Evolutionary conservation across 2,888 invertebrate species (phyloP).

Genomic region (Coremacera marginata): DNA sequence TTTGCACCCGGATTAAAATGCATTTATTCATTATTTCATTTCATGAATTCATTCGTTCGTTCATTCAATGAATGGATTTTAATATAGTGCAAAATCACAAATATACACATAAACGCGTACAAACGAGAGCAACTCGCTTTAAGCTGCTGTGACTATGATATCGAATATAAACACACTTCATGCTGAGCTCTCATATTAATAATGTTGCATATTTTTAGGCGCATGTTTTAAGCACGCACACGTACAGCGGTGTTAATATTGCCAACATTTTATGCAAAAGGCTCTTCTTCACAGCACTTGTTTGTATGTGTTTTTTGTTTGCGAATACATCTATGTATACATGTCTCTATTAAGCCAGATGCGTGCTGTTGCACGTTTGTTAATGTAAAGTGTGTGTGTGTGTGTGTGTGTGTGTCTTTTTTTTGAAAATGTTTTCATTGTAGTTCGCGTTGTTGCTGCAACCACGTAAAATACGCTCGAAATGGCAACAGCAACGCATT

Average conservation of each 20-base stretch:
- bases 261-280: not conserved
- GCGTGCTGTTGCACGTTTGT: no score
- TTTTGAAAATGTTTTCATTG: not conserved
- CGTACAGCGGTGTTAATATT: not conserved
- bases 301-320: not conserved
- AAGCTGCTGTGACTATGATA: not conserved
- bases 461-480: not conserved
- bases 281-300: not conserved
- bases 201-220: conserved; percentile 14
- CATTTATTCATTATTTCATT: conserved; percentile 59
- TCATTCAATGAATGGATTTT: not conserved
- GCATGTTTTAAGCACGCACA: not conserved
- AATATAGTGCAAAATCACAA: not conserved
- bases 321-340: no score
- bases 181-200: not conserved
- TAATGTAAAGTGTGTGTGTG: not conserved
- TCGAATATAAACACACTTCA: not conserved
- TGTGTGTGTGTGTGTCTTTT: not conserved
- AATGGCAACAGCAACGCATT: not conserved
- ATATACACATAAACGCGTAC: not conserved
- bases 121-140: not conserved
- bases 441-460: not conserved
- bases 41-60: conserved; percentile 3
- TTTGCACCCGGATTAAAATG: conserved; percentile 61
- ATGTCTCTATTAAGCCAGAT: no score